A percentile compares a stretch with the other conserved stretches of the same genome.
phyloP scores from a whole-genome alignment of 2,113 vertebrate species.

The Etheostoma spectabile region DNA sequence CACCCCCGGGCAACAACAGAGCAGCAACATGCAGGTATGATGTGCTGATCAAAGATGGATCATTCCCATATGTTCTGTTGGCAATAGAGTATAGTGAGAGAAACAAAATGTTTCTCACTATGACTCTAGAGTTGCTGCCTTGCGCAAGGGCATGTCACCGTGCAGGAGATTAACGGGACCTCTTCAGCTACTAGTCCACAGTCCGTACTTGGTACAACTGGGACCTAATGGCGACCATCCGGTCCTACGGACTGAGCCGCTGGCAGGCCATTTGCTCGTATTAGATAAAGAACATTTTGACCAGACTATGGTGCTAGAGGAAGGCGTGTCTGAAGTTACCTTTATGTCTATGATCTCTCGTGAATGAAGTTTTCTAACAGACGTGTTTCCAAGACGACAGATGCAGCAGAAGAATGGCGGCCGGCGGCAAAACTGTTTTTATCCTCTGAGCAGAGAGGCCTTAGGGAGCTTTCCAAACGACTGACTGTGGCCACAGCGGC shows the following conservation, averaged over 20 bases:
- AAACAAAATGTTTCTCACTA: too few relatives aligned
- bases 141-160: too few relatives aligned
- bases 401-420: conserved; percentile 80
- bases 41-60: background rate
- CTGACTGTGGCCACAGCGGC: conserved; percentile 73
- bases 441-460: conserved; percentile 80
- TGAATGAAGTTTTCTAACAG: background rate
- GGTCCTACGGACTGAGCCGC: too few relatives aligned
- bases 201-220: too few relatives aligned
- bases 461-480: conserved; percentile 75
- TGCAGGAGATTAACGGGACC: too few relatives aligned
- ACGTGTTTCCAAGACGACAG: conserved; percentile 33
- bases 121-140: too few relatives aligned
- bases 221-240: too few relatives aligned
- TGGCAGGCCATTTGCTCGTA: background rate
- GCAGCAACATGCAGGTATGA: conserved; percentile 87
- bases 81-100: background rate
- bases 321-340: background rate
- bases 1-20: conserved; percentile 81
- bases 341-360: background rate
- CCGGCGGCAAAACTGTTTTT: conserved; percentile 78
- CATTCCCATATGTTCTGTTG: background rate
- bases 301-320: background rate
- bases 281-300: background rate
- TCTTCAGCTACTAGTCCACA: too few relatives aligned